These are phyloP conservation scores for Drosophila nannoptera DNA, from an alignment of 1,140 invertebrate genomes.

Conservation along the genomic window DNA sequence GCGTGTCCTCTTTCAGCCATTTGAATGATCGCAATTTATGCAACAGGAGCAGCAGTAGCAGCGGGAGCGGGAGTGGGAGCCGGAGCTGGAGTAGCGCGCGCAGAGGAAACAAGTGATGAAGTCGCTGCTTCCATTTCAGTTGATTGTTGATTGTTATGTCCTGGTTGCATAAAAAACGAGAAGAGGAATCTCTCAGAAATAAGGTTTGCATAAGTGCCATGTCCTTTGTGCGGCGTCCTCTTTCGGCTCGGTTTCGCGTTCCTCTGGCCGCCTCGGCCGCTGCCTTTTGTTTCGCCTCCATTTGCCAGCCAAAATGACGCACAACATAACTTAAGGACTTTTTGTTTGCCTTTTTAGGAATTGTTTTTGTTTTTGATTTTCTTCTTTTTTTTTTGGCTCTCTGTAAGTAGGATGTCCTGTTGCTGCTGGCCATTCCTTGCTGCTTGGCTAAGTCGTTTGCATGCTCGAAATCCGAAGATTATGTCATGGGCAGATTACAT, in stretches of 20 bases:
- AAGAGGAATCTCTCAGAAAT: neutral
- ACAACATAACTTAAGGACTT: conserved; percentile 79
- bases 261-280: conserved; percentile 35
- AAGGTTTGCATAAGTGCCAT: conserved; percentile 61
- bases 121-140: conserved; percentile 76
- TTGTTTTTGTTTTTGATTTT: conserved; percentile 36
- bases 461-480: conserved; percentile 63
- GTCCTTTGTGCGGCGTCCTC: conserved; percentile 32
- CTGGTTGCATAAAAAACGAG: conserved; percentile 31
- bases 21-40: conserved; percentile 57
- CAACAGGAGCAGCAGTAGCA: conserved; percentile 70
- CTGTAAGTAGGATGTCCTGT: conserved; percentile 74
- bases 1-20: conserved; percentile 60
- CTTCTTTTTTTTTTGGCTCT: conserved; percentile 25
- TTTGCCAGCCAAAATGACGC: conserved; percentile 63
- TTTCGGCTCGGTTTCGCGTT: conserved; percentile 23
- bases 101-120: conserved; percentile 78
- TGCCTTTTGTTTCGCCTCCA: conserved; percentile 52
- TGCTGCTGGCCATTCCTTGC: conserved; percentile 40
- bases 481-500: conserved; percentile 70
- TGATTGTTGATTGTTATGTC: conserved; percentile 74
- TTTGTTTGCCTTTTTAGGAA: conserved; percentile 78
- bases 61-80: neutral
- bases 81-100: conserved; percentile 17
- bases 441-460: conserved; percentile 56